Base-by-base conservation (phyloP, 30 jellyfish, hydroid and myxozoan genomes). In the Aurelia coerulea region DNA sequence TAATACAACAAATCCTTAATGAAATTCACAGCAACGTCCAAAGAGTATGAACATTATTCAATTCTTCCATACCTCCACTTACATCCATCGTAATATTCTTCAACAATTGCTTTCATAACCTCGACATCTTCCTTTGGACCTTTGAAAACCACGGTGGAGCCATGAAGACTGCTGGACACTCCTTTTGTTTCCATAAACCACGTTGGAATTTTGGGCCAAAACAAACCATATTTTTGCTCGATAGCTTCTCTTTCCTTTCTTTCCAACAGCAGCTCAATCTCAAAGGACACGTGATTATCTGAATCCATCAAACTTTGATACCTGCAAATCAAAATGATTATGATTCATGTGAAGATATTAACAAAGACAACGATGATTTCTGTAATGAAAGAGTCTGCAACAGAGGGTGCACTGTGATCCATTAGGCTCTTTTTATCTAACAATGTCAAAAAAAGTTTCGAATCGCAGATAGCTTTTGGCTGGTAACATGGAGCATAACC, bases 51-150 rank as follows among this genome's bases (percentile, higher is more conserved):
- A 2, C 0, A 19, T 50, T 12, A 14, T 39, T 81, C 68, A 13
- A 58, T 29, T 62, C 87, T 46, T 46, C 87, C 93, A 73, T 84
- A 84, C 58, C 93, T 78, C 82, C 87, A 84, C 34, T 84, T 37
- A 12, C 79, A 59, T 31, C 93, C 93, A 29, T 84, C 93, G 52
- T 84, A 84, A 51, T 72, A 84, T 58, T 84, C 76, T 63, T 83
- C 92, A 23, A 71, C 73, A 33, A 83, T 56, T 31, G 85, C 92
- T 56, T 71, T 83, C 39, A 62, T 80, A 9, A 83, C 76, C 35
- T 83, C 85, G 3, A 68, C 62, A 39, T 83, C 92, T 63, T 68
- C 92, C 6, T 63, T 41, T 16, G 92, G 92, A 12, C 92, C 92
- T 71, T 60, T 62, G 71, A 74, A 65, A 12, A 15, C 5, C 35